These are phyloP conservation scores for Epizoanthus fatuus DNA, from an alignment of 92 coral and sea anemone genomes.

Conservation along the genomic window DNA sequence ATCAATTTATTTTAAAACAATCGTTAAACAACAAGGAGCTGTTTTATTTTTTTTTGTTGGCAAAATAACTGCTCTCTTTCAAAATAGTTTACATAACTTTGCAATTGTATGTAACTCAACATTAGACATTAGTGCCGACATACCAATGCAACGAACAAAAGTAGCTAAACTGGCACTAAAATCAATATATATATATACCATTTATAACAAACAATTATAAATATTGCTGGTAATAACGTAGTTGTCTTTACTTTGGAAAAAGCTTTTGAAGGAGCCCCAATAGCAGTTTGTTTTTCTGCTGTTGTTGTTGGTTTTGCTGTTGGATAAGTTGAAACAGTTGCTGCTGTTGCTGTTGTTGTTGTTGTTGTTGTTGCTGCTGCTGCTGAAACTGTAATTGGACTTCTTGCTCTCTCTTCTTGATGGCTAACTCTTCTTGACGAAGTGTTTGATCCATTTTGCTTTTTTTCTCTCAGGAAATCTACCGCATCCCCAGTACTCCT, in stretches of 20 bases:
- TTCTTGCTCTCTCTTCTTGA: constrained; percentile 51
- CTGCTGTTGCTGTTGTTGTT: constrained; percentile 27
- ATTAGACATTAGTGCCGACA: no score
- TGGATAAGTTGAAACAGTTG: not conserved
- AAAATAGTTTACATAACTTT: no score
- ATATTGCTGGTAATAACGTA: not conserved
- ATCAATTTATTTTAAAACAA: no score
- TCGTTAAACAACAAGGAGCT: no score
- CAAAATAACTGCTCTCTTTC: no score
- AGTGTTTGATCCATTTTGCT: constrained; percentile 29
- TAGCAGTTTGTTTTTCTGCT: constrained; percentile 45
- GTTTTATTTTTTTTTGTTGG: no score
- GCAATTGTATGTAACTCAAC: no score
- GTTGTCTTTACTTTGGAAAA: constrained; percentile 19
- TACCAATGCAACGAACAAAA: no score
- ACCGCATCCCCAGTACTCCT: constrained; percentile 57
- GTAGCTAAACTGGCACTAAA: not conserved
- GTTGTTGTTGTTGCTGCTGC: constrained; percentile 44
- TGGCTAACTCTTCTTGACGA: constrained; percentile 43
- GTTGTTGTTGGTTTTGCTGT: constrained; percentile 52
- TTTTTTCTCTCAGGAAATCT: constrained; percentile 43
- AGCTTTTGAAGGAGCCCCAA: constrained; percentile 43
- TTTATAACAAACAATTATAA: not conserved
- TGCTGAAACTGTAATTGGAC: constrained; percentile 40
- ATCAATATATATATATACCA: not conserved